Percentiles rank a stretch among this genome's conserved stretches.
These are phyloP conservation scores for Drepana arcuata DNA, from an alignment of 1,140 invertebrate species.

Conservation along the genomic window DNA sequence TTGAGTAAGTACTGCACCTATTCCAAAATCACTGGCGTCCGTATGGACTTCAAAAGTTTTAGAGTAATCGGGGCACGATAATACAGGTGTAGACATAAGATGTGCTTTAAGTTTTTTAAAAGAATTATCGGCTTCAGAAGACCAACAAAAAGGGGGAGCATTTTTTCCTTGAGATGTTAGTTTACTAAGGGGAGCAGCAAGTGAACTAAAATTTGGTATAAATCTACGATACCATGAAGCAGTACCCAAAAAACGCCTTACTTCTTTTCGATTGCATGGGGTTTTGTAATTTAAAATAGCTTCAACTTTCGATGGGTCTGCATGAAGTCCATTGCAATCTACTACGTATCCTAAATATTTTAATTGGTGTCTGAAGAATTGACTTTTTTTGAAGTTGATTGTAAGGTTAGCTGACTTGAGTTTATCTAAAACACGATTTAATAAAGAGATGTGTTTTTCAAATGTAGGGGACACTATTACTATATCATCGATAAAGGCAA, in stretches of 20 bases:
- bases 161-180: slow-evolving; percentile 4
- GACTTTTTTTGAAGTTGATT: slow-evolving; percentile 32
- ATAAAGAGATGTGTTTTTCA: neutral
- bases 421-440: neutral
- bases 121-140: neutral
- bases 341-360: slow-evolving; percentile 46
- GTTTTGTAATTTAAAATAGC: slow-evolving; percentile 35
- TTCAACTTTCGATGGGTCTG: slow-evolving; percentile 39
- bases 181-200: slow-evolving; percentile 20
- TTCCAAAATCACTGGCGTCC: neutral
- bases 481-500: neutral
- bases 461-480: neutral
- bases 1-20: neutral
- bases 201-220: slow-evolving; percentile 32
- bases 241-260: slow-evolving; percentile 63
- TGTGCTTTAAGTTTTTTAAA: neutral
- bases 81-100: neutral
- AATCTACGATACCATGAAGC: slow-evolving; percentile 52
- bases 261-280: slow-evolving; percentile 36
- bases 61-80: neutral
- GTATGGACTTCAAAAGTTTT: neutral
- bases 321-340: slow-evolving; percentile 23
- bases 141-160: neutral
- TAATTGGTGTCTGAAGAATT: slow-evolving; percentile 27
- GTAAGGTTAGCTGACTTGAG: slow-evolving; percentile 11